Conservation (phyloP, 2,113 vertebrate genomes). For the Phylloscopus trochiloides region DNA sequence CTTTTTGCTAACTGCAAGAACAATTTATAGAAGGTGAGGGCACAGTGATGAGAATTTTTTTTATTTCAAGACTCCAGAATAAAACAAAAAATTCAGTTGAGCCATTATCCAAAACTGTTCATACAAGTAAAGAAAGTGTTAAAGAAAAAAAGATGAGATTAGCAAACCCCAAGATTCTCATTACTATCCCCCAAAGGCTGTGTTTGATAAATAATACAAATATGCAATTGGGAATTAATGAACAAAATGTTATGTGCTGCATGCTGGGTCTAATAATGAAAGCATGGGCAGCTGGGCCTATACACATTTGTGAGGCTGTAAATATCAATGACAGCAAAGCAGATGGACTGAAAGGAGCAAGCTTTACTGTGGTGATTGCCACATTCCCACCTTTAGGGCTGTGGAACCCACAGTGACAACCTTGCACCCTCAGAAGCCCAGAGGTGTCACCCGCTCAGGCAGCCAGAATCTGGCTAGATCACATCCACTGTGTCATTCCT, state of each 20-base stretch:
- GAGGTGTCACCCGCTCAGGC: neutral
- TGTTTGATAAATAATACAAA: conserved; percentile 18
- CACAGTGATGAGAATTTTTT: neutral
- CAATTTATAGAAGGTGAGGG: neutral
- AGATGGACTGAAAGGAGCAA: neutral
- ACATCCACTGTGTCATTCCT: neutral
- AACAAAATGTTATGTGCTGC: neutral
- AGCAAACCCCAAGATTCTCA: neutral
- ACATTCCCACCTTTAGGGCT: neutral
- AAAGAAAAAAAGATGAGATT: neutral
- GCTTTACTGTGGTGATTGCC: neutral
- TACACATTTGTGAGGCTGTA: neutral
- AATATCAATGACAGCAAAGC: neutral
- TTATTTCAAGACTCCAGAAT: neutral
- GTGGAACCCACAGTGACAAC: neutral
- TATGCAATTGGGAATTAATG: conserved; percentile 2
- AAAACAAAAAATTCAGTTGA: neutral
- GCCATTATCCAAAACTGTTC: neutral
- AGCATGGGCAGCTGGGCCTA: neutral
- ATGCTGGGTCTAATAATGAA: conserved; percentile 31
- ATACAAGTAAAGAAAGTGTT: neutral
- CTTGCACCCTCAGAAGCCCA: neutral
- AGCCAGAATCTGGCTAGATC: neutral
- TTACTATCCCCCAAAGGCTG: neutral
- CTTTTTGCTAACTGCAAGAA: neutral